Evolutionary conservation across 2,888 invertebrate species (phyloP), one percentile per base, ranked within the genome.

Genomic region (Lamproptera curius): DNA sequence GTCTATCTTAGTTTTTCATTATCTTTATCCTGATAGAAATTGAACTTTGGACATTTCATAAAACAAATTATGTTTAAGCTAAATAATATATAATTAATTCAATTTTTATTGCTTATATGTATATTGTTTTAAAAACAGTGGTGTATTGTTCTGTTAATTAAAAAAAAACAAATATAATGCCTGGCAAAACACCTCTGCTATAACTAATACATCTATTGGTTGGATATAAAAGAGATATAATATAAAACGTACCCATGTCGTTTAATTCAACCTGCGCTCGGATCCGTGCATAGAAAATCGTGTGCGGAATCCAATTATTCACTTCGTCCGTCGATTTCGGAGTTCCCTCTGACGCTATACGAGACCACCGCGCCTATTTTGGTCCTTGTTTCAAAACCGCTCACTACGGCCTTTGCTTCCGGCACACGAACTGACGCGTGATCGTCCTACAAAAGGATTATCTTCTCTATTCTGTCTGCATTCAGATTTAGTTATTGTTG

Each of bases 191-290:
- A 10, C 16, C 23, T 15, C 40, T 28, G 9, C 28, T 23, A n/a
- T n/a, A n/a, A n/a, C n/a, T 23, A 2, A 16, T 23, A 46, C 41
- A 36, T 11, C 26, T 26, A 16, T 15, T 13, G 15, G 6, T 10
- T 37, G 35, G 62, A 71, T 66, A 71, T 35, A 33, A n/a, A 69
- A 63, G 70, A 70, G 73, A 69, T 73, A 65, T 73, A 76, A 70
- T 70, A 76, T 79, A 81, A 83, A 78, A 79, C 79, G 79, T 73
- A 65, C 64, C 61, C 71, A 76, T 77, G 74, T 73, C 69, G 74
- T 61, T 69, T 77, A 83, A 81, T 81, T 77, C 70, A 66, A 70
- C 78, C 82, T 82, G 68, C 79, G 77, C 76, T 75, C 58, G 59
- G 61, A 63, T 67, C 61, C 68, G 73, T 63, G 58, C 51, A 56